phyloP scores from a whole-genome alignment of 2,113 vertebrate species.

The Tachuris rubrigastra region DNA sequence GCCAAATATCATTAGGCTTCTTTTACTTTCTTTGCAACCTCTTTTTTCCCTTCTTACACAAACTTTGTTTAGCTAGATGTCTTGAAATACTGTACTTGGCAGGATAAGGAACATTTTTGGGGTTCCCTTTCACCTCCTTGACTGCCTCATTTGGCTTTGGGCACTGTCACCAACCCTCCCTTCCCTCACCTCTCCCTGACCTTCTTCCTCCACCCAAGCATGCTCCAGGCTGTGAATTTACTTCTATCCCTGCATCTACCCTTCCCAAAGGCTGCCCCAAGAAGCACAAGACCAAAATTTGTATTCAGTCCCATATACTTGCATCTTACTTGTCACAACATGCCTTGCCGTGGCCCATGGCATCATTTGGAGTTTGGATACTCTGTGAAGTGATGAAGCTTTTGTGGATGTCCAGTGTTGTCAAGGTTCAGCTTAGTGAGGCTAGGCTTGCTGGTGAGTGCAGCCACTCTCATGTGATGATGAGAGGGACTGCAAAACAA shows the following conservation, averaged over 20 bases:
- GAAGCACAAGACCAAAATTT: not conserved
- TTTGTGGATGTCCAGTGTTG: not conserved
- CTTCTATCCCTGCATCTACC: not conserved
- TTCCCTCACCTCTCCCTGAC: not conserved
- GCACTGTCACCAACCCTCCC: not conserved
- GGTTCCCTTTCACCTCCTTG: not conserved
- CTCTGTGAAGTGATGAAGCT: not conserved
- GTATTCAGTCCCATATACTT: accelerated
- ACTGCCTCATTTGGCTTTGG: not conserved
- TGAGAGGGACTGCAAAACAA: not conserved
- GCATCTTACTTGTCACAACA: accelerated
- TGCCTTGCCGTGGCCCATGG: not conserved
- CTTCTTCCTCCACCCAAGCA: not conserved
- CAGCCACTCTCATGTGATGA: not conserved
- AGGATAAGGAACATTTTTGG: accelerated
- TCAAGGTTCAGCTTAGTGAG: not conserved
- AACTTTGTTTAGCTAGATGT: not conserved
- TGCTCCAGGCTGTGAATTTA: not conserved
- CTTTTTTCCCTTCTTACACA: not conserved
- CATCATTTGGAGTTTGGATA: accelerated
- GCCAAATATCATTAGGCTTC: not conserved
- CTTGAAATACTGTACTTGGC: not conserved
- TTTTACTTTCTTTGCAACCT: not conserved
- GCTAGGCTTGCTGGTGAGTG: not conserved
- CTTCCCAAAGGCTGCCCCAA: not conserved